Evolutionary conservation across 2,113 vertebrate genomes (phyloP).

Genomic region (Mormoops blainvillei): DNA sequence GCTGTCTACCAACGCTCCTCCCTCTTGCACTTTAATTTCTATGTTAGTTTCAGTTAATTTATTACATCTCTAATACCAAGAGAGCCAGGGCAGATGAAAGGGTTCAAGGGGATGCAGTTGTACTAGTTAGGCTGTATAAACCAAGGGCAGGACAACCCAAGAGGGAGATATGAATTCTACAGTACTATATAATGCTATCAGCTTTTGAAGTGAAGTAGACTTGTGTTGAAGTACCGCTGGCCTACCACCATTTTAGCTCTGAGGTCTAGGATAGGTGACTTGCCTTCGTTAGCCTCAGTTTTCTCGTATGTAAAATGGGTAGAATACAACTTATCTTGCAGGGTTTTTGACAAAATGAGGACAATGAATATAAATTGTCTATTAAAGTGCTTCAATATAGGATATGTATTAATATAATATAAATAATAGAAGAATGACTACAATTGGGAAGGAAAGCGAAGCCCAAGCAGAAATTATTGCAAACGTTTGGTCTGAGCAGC

Average conservation of each 20-base stretch:
- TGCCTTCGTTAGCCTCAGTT: not conserved
- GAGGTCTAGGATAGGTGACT: not conserved
- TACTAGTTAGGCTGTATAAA: not conserved
- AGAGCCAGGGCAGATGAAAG: not conserved
- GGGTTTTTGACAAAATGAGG: not conserved
- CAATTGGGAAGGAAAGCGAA: not conserved
- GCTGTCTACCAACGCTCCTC: not conserved
- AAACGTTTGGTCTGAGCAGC: not conserved
- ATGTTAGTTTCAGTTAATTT: not conserved
- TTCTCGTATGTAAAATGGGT: not conserved
- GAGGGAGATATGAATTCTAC: not conserved
- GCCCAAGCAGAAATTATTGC: not conserved
- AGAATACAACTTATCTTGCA: not conserved
- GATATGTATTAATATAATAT: not conserved
- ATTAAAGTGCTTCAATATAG: not conserved
- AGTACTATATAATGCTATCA: not conserved
- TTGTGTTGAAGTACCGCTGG: not conserved
- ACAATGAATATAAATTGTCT: not conserved
- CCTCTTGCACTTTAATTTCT: not conserved
- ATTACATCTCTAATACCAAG: not conserved
- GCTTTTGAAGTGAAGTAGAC: not conserved
- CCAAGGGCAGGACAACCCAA: not conserved
- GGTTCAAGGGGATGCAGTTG: not conserved
- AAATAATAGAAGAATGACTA: not conserved
- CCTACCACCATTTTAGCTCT: not conserved